Base-by-base conservation (phyloP, 1,140 invertebrate species). In the Mya arenaria region DNA sequence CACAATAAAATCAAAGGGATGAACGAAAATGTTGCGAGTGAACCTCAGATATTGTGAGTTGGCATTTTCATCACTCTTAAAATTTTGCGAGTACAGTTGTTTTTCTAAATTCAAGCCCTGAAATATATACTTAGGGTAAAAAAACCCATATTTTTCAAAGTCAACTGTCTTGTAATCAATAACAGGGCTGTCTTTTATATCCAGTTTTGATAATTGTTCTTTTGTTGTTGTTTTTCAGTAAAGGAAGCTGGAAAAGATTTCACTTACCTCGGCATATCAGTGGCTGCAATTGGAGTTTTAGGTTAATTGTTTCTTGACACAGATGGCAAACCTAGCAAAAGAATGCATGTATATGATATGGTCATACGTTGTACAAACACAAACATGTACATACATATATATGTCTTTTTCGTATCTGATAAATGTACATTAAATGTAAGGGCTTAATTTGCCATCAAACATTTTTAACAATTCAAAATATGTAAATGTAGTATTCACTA, bases 221-320 rank as follows among this genome's bases (percentile, higher is more conserved):
- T 41, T n/a, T 82, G 56, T 68, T 79, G 63, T 77, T 60, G 74
- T 36, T 23, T 86, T 88, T 48, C 65, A 91, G 90, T 91, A 15
- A 89, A 88, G 56, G 87, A 89, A 84, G 89, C 86, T 55, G 83
- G 88, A 0, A 91, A 91, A 86, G 90, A 90, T 87, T 77, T 78
- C 19, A 79, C 85, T 4, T 91, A 90, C 82, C 60, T 84, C 36
- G 84, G 77, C 13, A 78, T 91, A 6, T 85, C 89, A 30, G 19
- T 91, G 19, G 77, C 78, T 62, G 90, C 89, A 10, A 60, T 89
- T 58, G 89, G 77, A 56, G 69, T 90, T 4, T 87, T 86, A 66
- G 89, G 90, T 91, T 82, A 84, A 2, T 30, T 28, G 56, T 39
- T 19, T 66, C n/a, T 58, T 6, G 5, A 44, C 32, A 32, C n/a